Evolutionary conservation across 2,113 vertebrate species (phyloP).

Genomic region (Barnardius zonarius): DNA sequence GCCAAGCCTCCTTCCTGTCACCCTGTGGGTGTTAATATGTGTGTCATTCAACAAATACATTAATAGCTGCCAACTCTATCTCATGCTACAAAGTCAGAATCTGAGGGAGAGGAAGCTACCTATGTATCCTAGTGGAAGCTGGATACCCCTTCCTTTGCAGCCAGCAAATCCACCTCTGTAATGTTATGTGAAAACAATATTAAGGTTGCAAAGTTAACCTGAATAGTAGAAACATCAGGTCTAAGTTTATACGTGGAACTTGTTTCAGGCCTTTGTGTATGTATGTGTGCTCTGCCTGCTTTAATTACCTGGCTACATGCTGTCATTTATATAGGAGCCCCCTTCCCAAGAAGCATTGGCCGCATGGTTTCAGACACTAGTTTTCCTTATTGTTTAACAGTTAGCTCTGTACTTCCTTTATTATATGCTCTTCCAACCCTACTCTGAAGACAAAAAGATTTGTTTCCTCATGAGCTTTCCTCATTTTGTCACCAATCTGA

Average conservation of each 20-base stretch:
- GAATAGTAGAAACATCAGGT: not conserved
- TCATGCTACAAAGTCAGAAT: not conserved
- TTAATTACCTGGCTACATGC: not conserved
- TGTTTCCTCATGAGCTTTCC: not conserved
- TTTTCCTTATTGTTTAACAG: not conserved
- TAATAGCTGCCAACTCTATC: not conserved
- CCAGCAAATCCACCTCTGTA: not conserved
- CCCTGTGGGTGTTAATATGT: not conserved
- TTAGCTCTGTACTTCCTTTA: not conserved
- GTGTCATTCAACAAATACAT: not conserved
- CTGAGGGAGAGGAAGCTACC: not conserved
- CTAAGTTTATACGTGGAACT: not conserved
- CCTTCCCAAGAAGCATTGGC: not conserved
- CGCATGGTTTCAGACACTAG: accelerated
- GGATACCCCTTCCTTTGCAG: not conserved
- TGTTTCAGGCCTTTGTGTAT: not conserved
- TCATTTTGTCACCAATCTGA: not conserved
- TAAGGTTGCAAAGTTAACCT: not conserved
- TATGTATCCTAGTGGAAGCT: accelerated
- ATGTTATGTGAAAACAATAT: not conserved
- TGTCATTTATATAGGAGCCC: accelerated
- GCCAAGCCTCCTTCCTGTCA: not conserved
- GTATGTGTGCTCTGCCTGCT: not conserved
- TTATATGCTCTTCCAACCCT: not conserved
- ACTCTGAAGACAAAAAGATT: not conserved